A percentile compares a stretch with the other conserved stretches of the same genome.
These are phyloP conservation scores for Chionis minor DNA, from an alignment of 2,113 vertebrate genomes.

Conservation along the genomic window DNA sequence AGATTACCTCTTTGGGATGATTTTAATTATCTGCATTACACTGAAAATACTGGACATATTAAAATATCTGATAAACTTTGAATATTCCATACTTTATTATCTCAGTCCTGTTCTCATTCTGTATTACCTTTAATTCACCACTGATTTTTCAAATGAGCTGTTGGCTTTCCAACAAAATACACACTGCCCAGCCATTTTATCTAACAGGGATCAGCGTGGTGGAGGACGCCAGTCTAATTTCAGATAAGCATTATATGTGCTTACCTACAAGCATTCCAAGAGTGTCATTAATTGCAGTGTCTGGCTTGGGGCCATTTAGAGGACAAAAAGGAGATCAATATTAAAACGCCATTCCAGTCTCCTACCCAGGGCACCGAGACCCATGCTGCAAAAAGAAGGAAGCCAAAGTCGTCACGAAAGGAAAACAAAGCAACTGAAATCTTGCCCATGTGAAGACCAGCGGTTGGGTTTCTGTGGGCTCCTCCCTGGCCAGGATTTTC, in stretches of 20 bases:
- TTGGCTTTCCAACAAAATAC: background rate
- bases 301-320: background rate
- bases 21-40: background rate
- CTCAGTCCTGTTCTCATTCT: background rate
- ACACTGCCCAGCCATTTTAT: background rate
- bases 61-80: background rate
- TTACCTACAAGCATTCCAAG: background rate
- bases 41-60: background rate
- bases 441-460: background rate
- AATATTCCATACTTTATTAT: background rate
- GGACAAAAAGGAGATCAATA: background rate
- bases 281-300: background rate
- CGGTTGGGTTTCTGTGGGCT: rapidly evolving
- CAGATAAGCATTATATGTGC: background rate
- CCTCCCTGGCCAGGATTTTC: background rate
- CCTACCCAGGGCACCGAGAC: background rate
- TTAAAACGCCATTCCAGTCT: background rate
- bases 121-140: background rate
- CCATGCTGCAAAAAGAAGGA: background rate
- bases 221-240: background rate
- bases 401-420: background rate
- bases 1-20: background rate
- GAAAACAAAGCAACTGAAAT: background rate
- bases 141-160: background rate
- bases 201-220: background rate